A percentile compares a stretch with the other conserved stretches of the same genome.
Conservation (phyloP, 2,797 vertebrate species). For the Anguilla megastoma region DNA sequence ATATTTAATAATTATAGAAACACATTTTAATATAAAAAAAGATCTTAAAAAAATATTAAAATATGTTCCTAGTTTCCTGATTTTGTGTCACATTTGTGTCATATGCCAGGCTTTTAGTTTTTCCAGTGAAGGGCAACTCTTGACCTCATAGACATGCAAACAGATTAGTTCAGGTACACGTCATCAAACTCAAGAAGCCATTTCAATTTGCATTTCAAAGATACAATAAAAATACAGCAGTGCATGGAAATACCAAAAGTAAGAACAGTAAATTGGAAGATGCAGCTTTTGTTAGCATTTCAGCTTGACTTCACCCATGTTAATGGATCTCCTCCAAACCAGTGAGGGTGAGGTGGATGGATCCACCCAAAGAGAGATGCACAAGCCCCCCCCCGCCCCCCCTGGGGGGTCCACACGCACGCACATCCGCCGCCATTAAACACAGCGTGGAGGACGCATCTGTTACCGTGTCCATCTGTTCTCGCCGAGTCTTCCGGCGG, state of each 20-base stretch:
- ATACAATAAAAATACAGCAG: constrained; percentile 24
- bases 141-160: background rate
- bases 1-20: too few species aligned
- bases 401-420: background rate
- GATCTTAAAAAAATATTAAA: too few species aligned
- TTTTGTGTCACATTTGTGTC: background rate
- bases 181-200: constrained; percentile 2
- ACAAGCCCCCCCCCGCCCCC: background rate
- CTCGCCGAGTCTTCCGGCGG: constrained; percentile 20
- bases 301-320: background rate
- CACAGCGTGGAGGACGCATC: constrained; percentile 35
- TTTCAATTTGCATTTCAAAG: constrained; percentile 1
- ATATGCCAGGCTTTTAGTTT: background rate
- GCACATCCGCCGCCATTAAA: constrained; percentile 19
- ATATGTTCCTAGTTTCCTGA: background rate
- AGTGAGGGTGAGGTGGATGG: background rate
- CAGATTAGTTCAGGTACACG: constrained; percentile 3
- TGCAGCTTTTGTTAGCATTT: background rate
- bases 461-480: constrained; percentile 41
- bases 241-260: background rate
- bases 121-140: background rate
- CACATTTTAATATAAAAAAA: too few species aligned
- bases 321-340: background rate
- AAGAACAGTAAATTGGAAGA: background rate
- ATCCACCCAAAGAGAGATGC: constrained; percentile 30